A percentile compares a stretch with the other conserved stretches of the same genome.
These are phyloP conservation scores for Didymodactylos carnosus DNA, from an alignment of 2,888 invertebrate species.

Conservation along the genomic window DNA sequence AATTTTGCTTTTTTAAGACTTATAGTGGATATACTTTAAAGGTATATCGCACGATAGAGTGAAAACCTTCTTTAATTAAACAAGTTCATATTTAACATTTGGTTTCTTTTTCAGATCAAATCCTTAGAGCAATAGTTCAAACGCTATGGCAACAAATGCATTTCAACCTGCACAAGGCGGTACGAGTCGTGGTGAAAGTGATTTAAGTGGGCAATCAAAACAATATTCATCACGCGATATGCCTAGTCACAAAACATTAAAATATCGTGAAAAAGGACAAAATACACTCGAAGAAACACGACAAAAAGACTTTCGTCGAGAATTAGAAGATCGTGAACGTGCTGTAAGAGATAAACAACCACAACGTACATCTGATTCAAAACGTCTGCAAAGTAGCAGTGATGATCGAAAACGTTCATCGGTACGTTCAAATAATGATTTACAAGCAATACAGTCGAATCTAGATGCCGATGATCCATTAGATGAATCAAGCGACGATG, in stretches of 20 bases:
- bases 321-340: slow-evolving; percentile 73
- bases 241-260: slow-evolving; percentile 80
- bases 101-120: too few species aligned
- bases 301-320: slow-evolving; percentile 69
- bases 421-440: not conserved
- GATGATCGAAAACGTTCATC: too few species aligned
- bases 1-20: too few species aligned
- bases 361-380: not conserved
- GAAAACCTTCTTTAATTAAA: too few species aligned
- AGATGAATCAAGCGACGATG: not conserved
- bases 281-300: slow-evolving; percentile 72
- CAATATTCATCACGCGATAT: slow-evolving; percentile 94
- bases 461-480: slow-evolving; percentile 8
- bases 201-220: slow-evolving; percentile 48
- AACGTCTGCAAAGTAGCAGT: too few species aligned
- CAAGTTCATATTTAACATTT: too few species aligned
- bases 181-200: not conserved
- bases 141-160: not conserved
- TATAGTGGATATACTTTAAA: too few species aligned
- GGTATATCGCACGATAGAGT: too few species aligned
- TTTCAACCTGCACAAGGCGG: not conserved
- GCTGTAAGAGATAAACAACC: slow-evolving; percentile 19
- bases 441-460: not conserved
- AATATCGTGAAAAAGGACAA: slow-evolving; percentile 92
- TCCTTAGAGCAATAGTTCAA: too few species aligned